Percentiles rank a stretch among this genome's conserved stretches.
Conservation (phyloP, 2,888 invertebrate genomes). For the Steromphala cineraria region DNA sequence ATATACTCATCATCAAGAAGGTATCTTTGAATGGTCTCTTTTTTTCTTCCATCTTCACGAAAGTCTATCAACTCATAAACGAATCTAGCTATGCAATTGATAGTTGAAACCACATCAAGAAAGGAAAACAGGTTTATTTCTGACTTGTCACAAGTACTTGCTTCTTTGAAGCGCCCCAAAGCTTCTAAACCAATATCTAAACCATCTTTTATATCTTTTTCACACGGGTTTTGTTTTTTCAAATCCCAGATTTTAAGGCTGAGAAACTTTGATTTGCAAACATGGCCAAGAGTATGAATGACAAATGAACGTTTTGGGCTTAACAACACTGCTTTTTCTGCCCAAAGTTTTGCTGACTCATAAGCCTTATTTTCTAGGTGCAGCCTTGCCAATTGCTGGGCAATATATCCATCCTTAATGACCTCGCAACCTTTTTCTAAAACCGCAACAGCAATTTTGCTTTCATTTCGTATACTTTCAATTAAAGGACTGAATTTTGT, state of each 20-base stretch:
- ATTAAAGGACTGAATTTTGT: conserved; percentile 26
- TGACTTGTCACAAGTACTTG: background rate
- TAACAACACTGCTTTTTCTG: background rate
- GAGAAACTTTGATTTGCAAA: background rate
- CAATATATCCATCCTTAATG: background rate
- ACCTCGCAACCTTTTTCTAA: background rate
- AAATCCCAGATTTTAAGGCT: background rate
- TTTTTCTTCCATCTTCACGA: no score
- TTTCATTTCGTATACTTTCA: conserved; percentile 17
- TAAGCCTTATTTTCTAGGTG: background rate
- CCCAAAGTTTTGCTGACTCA: background rate
- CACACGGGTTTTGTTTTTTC: no score
- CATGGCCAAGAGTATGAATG: background rate
- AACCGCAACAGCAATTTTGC: background rate
- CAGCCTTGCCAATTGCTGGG: background rate
- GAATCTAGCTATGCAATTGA: background rate
- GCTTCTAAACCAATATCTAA: background rate
- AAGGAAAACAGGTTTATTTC: background rate
- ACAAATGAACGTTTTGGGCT: background rate
- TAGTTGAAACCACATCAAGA: background rate
- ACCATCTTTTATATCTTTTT: background rate
- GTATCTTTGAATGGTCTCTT: no score
- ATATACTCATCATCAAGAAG: no score
- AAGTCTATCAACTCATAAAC: no score
- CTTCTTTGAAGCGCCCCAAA: background rate